A percentile compares a stretch with the other conserved stretches of the same genome.
Conservation (phyloP, 2,113 vertebrate species). For the Melierax canorus region DNA sequence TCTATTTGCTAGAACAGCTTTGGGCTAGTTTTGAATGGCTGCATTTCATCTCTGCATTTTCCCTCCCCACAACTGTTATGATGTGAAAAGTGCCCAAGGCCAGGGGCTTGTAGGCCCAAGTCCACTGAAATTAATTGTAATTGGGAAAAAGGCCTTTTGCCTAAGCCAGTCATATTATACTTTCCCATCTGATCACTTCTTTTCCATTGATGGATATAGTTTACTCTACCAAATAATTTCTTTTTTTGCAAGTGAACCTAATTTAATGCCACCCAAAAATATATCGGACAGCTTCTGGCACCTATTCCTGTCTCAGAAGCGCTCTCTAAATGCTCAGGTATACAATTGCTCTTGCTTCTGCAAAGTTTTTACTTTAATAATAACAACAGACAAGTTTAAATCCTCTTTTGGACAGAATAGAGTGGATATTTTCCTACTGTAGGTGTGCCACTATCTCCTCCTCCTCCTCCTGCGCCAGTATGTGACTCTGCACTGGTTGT, state of each 20-base stretch:
- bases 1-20: slow-evolving; percentile 68
- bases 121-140: slow-evolving; percentile 67
- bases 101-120: slow-evolving; percentile 59
- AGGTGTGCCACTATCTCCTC: not conserved
- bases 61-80: slow-evolving; percentile 64
- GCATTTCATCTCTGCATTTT: slow-evolving; percentile 65
- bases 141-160: slow-evolving; percentile 41
- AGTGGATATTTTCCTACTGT: not conserved
- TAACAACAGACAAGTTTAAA: not conserved
- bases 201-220: slow-evolving; percentile 26
- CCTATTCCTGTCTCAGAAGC: not conserved
- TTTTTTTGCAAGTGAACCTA: slow-evolving; percentile 20
- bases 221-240: not conserved
- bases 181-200: slow-evolving; percentile 39
- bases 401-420: not conserved
- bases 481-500: not conserved
- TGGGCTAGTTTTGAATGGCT: slow-evolving; percentile 67
- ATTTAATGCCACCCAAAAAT: slow-evolving; percentile 50
- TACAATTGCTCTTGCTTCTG: not conserved
- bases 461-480: not conserved
- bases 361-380: slow-evolving; percentile 26
- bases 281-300: slow-evolving; percentile 28
- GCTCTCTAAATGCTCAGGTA: slow-evolving; percentile 15
- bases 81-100: slow-evolving; percentile 69
- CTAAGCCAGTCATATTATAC: slow-evolving; percentile 29